A percentile compares a stretch with the other conserved stretches of the same genome.
phyloP scores from a whole-genome alignment of 2,888 invertebrate species.

The Podotricha telesiphe region DNA sequence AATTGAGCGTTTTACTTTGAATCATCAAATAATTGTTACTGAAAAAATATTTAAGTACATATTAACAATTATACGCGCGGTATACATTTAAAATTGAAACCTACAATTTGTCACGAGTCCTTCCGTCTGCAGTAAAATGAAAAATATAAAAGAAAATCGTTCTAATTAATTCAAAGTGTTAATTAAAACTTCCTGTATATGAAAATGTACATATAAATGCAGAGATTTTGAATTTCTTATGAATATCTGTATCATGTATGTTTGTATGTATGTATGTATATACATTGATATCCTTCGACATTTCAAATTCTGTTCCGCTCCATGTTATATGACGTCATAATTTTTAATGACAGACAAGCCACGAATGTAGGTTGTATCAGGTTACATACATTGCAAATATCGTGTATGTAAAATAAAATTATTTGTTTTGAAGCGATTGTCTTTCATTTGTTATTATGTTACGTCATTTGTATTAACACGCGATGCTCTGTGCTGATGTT shows the following conservation, averaged over 20 bases:
- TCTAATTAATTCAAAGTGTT: constrained; percentile 6
- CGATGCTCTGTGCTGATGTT: too few species aligned
- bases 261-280: neutral
- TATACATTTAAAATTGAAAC: too few species aligned
- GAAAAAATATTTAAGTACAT: too few species aligned
- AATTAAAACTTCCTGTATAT: constrained; percentile 9
- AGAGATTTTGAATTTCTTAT: neutral
- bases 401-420: neutral
- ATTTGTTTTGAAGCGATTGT: constrained; percentile 2
- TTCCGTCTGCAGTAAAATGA: too few species aligned
- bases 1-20: too few species aligned
- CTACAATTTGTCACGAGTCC: too few species aligned
- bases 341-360: constrained; percentile 34
- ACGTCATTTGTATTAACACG: too few species aligned
- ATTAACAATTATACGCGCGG: too few species aligned
- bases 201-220: neutral
- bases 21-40: too few species aligned
- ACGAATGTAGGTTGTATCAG: constrained; percentile 20
- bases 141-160: too few species aligned
- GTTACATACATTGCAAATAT: constrained; percentile 20
- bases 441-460: neutral
- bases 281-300: constrained; percentile 16
- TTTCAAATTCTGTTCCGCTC: constrained; percentile 16
- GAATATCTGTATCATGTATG: neutral
- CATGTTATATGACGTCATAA: constrained; percentile 24